A percentile compares a stretch with the other conserved stretches of the same genome.
Evolutionary conservation across 2,888 invertebrate species (phyloP).

Genomic region (Phaedon cochleariae): DNA sequence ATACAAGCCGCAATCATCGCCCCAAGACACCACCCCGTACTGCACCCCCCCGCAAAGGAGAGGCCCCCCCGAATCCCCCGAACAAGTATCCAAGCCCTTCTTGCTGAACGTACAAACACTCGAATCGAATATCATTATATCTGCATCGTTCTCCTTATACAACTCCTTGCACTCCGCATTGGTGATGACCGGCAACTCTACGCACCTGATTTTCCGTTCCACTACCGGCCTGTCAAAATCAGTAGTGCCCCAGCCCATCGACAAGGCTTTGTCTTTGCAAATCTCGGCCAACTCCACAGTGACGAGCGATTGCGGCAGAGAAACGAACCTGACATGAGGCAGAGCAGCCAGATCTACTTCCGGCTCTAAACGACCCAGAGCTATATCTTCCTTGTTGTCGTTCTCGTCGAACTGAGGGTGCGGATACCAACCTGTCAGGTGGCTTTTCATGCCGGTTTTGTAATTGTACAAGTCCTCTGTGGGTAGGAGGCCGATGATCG

Average conservation of each 20-base stretch:
- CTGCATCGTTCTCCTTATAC: no score
- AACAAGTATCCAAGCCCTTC: not conserved
- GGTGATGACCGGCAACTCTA: not conserved
- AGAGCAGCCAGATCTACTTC: no score
- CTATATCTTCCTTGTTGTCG: no score
- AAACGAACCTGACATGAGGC: not conserved
- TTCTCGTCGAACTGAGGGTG: no score
- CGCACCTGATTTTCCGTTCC: not conserved
- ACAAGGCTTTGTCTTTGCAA: not conserved
- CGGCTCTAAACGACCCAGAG: no score
- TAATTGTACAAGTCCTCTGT: no score
- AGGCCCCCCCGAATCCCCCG: conserved; percentile 10
- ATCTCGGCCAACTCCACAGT: not conserved
- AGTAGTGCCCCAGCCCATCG: conserved; percentile 4
- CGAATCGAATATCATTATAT: no score
- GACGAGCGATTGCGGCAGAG: not conserved
- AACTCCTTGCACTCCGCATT: not conserved
- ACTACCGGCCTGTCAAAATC: not conserved
- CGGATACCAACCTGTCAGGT: no score
- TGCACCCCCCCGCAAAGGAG: not conserved
- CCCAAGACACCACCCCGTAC: conserved; percentile 4
- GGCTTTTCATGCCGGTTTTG: no score
- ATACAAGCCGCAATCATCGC: not conserved
- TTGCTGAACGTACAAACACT: no score
- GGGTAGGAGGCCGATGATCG: no score